A percentile compares a stretch with the other conserved stretches of the same genome.
Conservation (phyloP, 2,113 vertebrate species). For the Acanthisitta chloris region DNA sequence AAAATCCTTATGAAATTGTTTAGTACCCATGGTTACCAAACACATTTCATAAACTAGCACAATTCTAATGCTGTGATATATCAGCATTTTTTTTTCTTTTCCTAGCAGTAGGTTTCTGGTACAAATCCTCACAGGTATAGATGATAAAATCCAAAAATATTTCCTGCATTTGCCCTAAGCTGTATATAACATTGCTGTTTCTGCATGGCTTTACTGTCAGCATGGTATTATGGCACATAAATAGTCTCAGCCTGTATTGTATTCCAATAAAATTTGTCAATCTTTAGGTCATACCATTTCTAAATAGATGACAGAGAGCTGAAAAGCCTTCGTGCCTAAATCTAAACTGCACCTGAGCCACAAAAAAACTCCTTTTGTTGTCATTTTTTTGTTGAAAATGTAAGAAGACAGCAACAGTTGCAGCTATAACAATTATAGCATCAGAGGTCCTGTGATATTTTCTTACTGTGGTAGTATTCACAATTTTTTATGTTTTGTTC, state of each 20-base stretch:
- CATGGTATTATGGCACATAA: neutral
- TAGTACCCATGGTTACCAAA: conserved; percentile 60
- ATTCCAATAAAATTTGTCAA: neutral
- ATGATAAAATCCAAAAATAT: neutral
- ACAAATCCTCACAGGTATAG: neutral
- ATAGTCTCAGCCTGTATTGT: neutral
- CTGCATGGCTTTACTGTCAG: neutral
- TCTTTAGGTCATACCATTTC: neutral
- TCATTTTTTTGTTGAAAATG: neutral
- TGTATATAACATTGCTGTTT: neutral
- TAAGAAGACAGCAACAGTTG: neutral
- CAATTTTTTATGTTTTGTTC: neutral
- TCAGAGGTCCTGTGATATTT: neutral
- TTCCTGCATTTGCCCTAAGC: neutral
- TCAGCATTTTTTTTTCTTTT: neutral
- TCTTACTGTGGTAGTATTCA: neutral
- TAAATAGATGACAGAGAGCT: neutral
- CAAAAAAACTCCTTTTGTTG: neutral
- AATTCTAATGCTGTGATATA: neutral
- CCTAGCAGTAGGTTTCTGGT: neutral
- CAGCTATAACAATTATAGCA: neutral
- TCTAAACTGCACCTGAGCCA: neutral
- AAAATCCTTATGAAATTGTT: conserved; percentile 37
- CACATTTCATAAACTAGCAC: neutral
- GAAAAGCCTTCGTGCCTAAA: neutral